phyloP scores from a whole-genome alignment of 2,888 invertebrate species.

The Actias luna region DNA sequence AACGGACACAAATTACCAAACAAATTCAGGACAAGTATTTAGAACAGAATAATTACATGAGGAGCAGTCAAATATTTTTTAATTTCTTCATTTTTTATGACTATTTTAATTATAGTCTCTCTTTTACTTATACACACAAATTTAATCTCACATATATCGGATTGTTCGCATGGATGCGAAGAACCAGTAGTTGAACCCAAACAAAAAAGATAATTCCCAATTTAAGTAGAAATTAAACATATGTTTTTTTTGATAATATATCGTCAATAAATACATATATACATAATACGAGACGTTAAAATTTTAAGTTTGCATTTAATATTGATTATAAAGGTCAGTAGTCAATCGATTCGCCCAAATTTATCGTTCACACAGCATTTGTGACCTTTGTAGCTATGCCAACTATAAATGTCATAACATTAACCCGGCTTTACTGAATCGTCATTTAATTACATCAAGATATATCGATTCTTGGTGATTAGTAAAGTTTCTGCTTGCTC shows the following conservation, averaged over 20 bases:
- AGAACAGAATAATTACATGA: too few species aligned
- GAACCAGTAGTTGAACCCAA: background rate
- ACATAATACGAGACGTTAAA: background rate
- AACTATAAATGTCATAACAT: background rate
- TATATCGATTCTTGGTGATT: background rate
- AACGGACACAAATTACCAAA: too few species aligned
- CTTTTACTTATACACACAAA: background rate
- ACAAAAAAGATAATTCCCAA: background rate
- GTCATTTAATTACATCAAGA: background rate
- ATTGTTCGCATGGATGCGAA: background rate
- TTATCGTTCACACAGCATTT: background rate
- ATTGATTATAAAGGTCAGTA: background rate
- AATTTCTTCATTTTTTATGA: background rate
- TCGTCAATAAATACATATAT: background rate
- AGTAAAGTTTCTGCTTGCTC: background rate
- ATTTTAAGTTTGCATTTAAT: background rate
- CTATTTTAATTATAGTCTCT: background rate
- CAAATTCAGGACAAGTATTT: too few species aligned
- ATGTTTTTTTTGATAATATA: background rate
- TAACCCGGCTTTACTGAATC: background rate
- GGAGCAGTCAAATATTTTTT: too few species aligned
- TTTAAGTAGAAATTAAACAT: background rate
- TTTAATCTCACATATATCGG: background rate
- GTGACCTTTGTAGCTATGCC: background rate
- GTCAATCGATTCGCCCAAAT: background rate